These are phyloP conservation scores for Pandemis heparana DNA, from an alignment of 2,888 invertebrate genomes.

Conservation along the genomic window DNA sequence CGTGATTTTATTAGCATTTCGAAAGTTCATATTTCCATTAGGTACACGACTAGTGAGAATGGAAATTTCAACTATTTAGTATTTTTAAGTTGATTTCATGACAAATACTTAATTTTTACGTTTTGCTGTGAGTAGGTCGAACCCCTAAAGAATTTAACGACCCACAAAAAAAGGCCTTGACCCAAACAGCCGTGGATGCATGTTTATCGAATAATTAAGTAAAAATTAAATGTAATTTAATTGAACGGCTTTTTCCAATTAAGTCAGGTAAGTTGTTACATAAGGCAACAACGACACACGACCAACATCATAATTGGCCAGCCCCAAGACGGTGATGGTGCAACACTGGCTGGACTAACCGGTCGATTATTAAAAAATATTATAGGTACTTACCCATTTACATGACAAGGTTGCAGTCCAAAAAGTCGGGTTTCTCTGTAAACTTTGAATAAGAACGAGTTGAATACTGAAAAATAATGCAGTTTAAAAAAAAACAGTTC, in stretches of 20 bases:
- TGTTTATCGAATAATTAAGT: background rate
- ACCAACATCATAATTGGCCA: background rate
- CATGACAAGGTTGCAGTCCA: background rate
- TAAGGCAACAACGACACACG: background rate
- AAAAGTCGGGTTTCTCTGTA: background rate
- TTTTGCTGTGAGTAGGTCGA: too few relatives aligned
- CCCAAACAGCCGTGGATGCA: too few relatives aligned
- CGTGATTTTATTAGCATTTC: background rate
- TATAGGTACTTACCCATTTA: background rate
- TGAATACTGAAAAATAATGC: background rate
- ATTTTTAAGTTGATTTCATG: background rate
- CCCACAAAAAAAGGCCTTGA: background rate
- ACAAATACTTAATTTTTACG: too few relatives aligned
- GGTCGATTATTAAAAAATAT: slow-evolving; percentile 2
- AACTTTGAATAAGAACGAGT: background rate
- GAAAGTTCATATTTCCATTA: background rate
- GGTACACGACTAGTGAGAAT: background rate
- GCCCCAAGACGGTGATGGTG: background rate
- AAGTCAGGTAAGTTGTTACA: background rate
- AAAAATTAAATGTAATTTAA: background rate
- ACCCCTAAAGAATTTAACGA: too few relatives aligned
- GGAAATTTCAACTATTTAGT: background rate
- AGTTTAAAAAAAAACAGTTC: background rate
- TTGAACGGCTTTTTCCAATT: background rate
- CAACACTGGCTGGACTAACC: background rate